Conservation (phyloP, 2,113 vertebrate species). For the Oxyura jamaicensis region DNA sequence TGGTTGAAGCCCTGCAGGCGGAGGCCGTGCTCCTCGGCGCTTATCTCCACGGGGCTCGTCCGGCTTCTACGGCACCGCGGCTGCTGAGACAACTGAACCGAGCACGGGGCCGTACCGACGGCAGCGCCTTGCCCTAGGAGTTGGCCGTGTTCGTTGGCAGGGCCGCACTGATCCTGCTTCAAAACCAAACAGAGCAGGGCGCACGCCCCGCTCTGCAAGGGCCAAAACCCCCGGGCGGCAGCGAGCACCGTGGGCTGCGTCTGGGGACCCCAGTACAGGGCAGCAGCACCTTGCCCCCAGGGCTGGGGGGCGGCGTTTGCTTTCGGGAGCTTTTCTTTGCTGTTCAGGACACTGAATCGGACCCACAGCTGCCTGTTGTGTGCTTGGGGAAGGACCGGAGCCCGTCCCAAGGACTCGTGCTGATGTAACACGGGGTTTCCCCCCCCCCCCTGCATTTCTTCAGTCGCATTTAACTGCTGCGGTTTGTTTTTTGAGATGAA, state of each 20-base stretch:
- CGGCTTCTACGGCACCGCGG: background rate
- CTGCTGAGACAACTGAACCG: background rate
- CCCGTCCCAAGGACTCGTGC: background rate
- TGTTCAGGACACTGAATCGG: background rate
- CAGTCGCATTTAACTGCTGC: no score
- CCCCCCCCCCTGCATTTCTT: background rate
- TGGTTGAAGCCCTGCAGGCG: accelerated
- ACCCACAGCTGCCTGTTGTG: background rate
- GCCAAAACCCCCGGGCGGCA: background rate
- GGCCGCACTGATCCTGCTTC: background rate
- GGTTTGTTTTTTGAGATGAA: background rate
- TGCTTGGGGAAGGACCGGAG: background rate
- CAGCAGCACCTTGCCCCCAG: background rate
- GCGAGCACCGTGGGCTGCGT: no score
- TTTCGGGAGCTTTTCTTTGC: background rate
- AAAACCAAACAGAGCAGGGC: background rate
- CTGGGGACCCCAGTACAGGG: background rate
- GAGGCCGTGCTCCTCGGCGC: background rate
- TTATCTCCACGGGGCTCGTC: background rate
- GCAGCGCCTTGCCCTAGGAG: accelerated
- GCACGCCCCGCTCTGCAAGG: background rate
- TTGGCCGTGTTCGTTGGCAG: background rate
- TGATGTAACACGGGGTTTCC: background rate
- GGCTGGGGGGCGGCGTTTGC: background rate
- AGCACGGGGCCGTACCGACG: accelerated